Evolutionary conservation across 2,113 vertebrate genomes (phyloP), one percentile per base, ranked within the genome.

Genomic region (Kryptolebias marmoratus): DNA sequence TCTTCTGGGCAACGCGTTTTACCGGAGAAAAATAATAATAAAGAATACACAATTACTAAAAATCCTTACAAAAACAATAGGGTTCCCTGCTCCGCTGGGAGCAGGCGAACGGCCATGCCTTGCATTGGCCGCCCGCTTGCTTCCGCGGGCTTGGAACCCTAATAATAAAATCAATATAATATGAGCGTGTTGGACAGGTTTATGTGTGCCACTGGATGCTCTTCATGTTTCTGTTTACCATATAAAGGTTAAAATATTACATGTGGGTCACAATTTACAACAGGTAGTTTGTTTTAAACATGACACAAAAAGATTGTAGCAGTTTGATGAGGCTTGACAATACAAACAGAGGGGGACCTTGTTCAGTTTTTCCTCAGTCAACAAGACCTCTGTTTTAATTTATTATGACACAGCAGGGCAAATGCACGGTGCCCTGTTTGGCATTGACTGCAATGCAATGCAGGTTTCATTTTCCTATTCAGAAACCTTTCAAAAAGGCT

Each of bases 401-500:
- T 79, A 85, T 88, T 80, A 87, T 71, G 85, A 73, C 77, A 53
- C 75, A 71, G 69, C 75, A 79, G 76, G 80, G 77, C 36, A 22
- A 85, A 64, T 78, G 84, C 75, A 64, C 30, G 67, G 81, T 77
- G 81, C 83, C 83, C 83, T 83, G 63, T 31, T 68, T 57, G 63
- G 73, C 71, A 82, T 55, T 49, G 73, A 81, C 78, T 73, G 69
- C 30, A 28, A 64, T 50, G 68, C 61, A 84, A 69, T 68, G 65
- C 82, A 82, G 84, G 77, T 80, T 86, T 87, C 64, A 87, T 88
- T 88, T 60, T 90, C 77, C 80, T 86, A 73, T 62, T 78, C 73
- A 68, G 54, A 47, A 69, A 72, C 71, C 18, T 79, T 65, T 79
- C 47, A 57, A 48, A 81, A 80, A 81, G 57, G 55, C 62, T 42